phyloP scores from a whole-genome alignment of 2,113 vertebrate species.

The Sterrhoptilus dennistouni region DNA sequence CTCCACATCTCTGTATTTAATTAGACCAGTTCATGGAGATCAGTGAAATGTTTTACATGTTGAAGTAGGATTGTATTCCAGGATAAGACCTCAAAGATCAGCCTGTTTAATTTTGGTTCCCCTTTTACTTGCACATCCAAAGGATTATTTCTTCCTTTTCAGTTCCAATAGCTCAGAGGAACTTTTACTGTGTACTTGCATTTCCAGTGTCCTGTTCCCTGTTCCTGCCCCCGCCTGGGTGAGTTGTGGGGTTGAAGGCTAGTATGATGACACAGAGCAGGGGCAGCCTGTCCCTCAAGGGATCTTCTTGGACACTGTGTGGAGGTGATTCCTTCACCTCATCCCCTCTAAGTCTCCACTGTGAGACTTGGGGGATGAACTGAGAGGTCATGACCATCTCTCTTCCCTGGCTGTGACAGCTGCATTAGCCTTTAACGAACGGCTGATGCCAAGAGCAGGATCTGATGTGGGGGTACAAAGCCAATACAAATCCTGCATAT shows the following conservation, averaged over 20 bases:
- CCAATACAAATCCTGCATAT: not conserved
- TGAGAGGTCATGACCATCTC: not conserved
- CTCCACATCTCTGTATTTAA: not conserved
- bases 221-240: not conserved
- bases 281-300: rapidly evolving
- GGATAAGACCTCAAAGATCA: not conserved
- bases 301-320: rapidly evolving
- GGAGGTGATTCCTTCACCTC: not conserved
- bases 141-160: not conserved
- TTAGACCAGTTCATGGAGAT: not conserved
- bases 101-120: not conserved
- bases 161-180: not conserved
- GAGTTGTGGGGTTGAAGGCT: rapidly evolving
- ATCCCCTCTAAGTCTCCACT: not conserved
- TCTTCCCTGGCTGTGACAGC: not conserved
- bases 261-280: not conserved
- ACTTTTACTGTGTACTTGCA: not conserved
- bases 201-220: not conserved
- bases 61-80: not conserved
- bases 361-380: not conserved
- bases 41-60: not conserved
- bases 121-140: not conserved
- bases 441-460: not conserved
- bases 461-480: not conserved
- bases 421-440: not conserved